Base-by-base conservation (phyloP, 2,888 invertebrate genomes). In the Lydus trimaculatus region DNA sequence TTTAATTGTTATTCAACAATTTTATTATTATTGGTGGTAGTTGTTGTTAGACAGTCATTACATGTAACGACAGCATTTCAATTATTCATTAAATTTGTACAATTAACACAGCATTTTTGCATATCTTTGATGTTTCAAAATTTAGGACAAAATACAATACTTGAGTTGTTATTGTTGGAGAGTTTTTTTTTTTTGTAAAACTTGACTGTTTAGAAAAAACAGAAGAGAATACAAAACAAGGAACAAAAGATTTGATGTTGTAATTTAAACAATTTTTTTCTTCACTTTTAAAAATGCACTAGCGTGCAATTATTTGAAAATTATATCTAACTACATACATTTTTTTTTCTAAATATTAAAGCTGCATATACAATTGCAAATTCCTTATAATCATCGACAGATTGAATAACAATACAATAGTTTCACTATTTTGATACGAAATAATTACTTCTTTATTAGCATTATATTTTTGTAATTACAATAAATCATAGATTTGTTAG, bases 321-420 rank as follows among this genome's bases (percentile, higher is more conserved):
- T 52, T 52, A 52, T 52, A 52, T 52, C 13, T 52, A 23, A 3
- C 20, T 11, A 3, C 8, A 9, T 4, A 9, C 3, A 23, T 48
- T 7, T 25, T 52, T 13, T 20, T 52, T 25, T 52, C 13, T 11
- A 43, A 11, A 52, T 25, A 52, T 13, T 20, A 25, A 13, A 52
- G 25, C 23, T 52, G 52, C 52, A 25, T 52, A 52, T 52, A 52
- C 25, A 52, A 20, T 23, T 25, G 4, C 25, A 25, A 52, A 52
- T 52, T 52, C 52, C 25, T 52, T 25, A 23, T 13, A 52, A 25
- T 25, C 23, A 52, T 52, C 23, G 25, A 2, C 13, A 36, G 23
- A 36, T 36, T 36, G 20, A 60, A 60, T 36, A 31, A 36, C 31
- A 60, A 60, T 60, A 60, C 13, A n/a, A 60, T 23, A 59, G 33